A percentile compares a stretch with the other conserved stretches of the same genome.
Conservation (phyloP, 2,113 vertebrate species). For the Alosa alosa region DNA sequence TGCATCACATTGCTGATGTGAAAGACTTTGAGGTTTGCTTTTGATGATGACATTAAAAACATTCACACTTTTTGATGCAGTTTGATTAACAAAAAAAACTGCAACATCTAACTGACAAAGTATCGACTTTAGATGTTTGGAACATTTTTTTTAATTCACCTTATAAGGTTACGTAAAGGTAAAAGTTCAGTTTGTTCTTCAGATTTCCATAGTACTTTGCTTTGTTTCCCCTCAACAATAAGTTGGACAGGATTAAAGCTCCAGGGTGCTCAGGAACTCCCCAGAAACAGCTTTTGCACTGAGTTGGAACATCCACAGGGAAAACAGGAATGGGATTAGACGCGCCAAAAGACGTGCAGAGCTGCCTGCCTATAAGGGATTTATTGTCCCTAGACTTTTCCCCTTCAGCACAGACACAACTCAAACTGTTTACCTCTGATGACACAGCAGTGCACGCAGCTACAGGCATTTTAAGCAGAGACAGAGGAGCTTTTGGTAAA, state of each 20-base stretch:
- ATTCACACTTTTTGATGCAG: neutral
- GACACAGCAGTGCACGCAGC: neutral
- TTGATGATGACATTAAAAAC: neutral
- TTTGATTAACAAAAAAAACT: neutral
- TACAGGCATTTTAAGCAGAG: neutral
- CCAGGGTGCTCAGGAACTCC: slow-evolving; percentile 22
- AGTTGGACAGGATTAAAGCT: slow-evolving; percentile 35
- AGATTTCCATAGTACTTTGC: neutral
- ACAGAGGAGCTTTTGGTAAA: neutral
- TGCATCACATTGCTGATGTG: neutral
- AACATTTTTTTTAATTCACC: too few relatives aligned
- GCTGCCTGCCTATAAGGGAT: neutral
- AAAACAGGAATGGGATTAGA: slow-evolving; percentile 36
- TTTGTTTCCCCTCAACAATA: neutral
- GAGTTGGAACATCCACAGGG: slow-evolving; percentile 28
- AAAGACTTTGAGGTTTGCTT: neutral
- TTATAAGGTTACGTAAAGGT: neutral
- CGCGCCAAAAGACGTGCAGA: neutral
- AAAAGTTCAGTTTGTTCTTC: slow-evolving; percentile 22
- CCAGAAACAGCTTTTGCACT: slow-evolving; percentile 19
- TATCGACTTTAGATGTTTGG: too few relatives aligned
- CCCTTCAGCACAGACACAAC: neutral
- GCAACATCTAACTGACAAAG: neutral
- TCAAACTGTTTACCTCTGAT: neutral
- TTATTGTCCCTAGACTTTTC: neutral